Conservation (phyloP, 2,888 invertebrate genomes). For the Lysandra coridon region DNA sequence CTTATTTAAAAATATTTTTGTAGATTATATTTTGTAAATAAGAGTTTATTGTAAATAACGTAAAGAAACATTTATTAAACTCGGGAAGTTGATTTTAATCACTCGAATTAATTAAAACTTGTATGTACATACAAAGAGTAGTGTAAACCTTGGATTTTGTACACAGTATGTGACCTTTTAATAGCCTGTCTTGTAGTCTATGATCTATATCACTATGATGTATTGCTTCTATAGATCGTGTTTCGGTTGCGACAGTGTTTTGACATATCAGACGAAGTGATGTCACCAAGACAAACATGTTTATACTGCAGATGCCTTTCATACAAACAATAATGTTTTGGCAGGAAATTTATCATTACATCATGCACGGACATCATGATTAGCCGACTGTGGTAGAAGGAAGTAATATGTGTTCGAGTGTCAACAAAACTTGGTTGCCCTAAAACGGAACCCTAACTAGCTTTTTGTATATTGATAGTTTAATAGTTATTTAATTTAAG, state of each 20-base stretch:
- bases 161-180: constrained; percentile 5
- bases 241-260: constrained; percentile 1
- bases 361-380: neutral
- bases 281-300: constrained; percentile 11
- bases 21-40: too few species aligned
- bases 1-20: neutral
- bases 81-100: neutral
- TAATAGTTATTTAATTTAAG: too few species aligned
- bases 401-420: too few species aligned
- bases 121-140: neutral
- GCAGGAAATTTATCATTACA: neutral
- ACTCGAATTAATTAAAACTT: neutral
- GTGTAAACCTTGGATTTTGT: neutral
- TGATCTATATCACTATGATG: constrained; percentile 14
- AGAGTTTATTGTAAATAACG: too few species aligned
- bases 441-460: too few species aligned
- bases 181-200: neutral
- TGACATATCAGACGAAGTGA: neutral
- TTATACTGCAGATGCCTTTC: neutral
- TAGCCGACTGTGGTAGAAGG: neutral
- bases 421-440: too few species aligned
- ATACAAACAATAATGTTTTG: constrained; percentile 15
- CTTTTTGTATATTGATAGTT: too few species aligned
- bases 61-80: neutral
- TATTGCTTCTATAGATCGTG: constrained; percentile 11